Evolutionary conservation across 2,113 vertebrate species (phyloP), one percentile per base, ranked within the genome.

Genomic region (Pelecanoides urinatrix): DNA sequence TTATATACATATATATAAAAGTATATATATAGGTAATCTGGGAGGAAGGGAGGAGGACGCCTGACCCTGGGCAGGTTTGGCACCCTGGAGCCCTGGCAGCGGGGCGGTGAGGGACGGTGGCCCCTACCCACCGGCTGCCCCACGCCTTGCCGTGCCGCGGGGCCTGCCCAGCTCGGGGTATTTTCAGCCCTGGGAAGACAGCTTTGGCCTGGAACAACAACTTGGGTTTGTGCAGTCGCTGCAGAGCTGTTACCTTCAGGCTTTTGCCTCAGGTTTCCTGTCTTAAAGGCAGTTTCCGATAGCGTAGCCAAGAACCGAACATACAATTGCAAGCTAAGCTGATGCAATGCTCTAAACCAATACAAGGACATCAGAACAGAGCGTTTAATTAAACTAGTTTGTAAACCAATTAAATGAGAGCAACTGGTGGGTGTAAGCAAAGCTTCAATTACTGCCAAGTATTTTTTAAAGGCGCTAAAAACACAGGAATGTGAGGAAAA

Each of bases 221-320:
- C 55, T 15, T 3, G 55, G 59, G 8, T 45, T 56, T 2, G 38
- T 38, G 59, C 53, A 7, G 78, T 36, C 5, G 2, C 79, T 67
- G 72, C 78, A 34, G 70, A 65, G 88, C 42, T 40, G 66, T 52
- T 47, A 63, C 88, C 80, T 94, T 67, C 76, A 38, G 85, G 85
- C 61, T 82, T 52, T 58, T 62, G 68, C 94, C 88, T 94, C 88
- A 6, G 75, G 85, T 73, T 95, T 95, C 92, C 92, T 92, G 92
- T 53, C 80, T 73, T 13, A 7, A 62, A 68, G 85, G 85, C 92
- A 47, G 58, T 82, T 94, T 95, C 94, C 61, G 59, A 94, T 5
- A 3, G 80, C 9, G 1, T 0, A 38, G 92, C 85, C 92, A 89
- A 82, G 85, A 77, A 4, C 52, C 13, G 42, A 72, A 2, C 26